phyloP scores from a whole-genome alignment of 1,140 invertebrate genomes.

The Drosophila ohnishii region DNA sequence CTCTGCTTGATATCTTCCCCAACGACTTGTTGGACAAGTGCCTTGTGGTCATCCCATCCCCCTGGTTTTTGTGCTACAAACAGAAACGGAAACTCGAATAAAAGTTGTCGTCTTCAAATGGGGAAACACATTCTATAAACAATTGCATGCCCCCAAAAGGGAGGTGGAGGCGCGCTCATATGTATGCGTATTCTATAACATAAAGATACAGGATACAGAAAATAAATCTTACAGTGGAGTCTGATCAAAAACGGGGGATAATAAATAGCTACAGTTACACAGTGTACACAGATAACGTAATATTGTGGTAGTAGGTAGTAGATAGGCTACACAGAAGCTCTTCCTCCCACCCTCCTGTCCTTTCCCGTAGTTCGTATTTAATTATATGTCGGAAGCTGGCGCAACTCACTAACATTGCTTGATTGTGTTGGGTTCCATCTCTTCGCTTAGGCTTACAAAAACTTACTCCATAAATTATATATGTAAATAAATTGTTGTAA shows the following conservation, averaged over 20 bases:
- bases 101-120: constrained; percentile 25
- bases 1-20: constrained; percentile 35
- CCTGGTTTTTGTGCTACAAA: constrained; percentile 65
- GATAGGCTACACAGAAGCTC: constrained; percentile 45
- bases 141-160: constrained; percentile 34
- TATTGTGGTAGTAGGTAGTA: constrained; percentile 50
- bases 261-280: constrained; percentile 48
- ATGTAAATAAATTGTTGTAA: constrained; percentile 76
- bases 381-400: constrained; percentile 48
- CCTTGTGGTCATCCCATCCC: constrained; percentile 37
- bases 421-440: constrained; percentile 64
- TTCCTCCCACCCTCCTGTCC: not conserved
- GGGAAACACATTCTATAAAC: constrained; percentile 53
- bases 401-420: constrained; percentile 76
- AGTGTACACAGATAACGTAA: constrained; percentile 45
- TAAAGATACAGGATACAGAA: constrained; percentile 48
- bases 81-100: constrained; percentile 54
- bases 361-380: constrained; percentile 29
- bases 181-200: constrained; percentile 76
- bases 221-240: constrained; percentile 33
- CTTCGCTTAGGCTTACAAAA: constrained; percentile 64
- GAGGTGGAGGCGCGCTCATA: constrained; percentile 45
- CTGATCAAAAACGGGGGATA: constrained; percentile 13
- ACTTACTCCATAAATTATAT: constrained; percentile 75
- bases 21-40: constrained; percentile 75